Conservation (phyloP, 2,888 invertebrate species). For the Protodeltote pygarga region DNA sequence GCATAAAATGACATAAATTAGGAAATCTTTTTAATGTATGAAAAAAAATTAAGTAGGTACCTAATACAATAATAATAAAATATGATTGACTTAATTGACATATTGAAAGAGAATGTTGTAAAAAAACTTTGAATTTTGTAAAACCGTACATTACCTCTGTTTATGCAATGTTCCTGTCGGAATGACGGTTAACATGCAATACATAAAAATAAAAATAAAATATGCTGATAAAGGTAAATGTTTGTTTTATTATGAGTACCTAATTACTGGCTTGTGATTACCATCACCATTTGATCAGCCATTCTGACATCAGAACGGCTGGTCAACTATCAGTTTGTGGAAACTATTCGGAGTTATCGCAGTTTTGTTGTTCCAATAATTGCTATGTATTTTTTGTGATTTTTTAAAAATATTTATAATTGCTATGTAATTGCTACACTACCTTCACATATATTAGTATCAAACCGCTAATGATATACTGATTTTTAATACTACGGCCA, state of each 20-base stretch:
- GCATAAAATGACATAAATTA: conserved; percentile 11
- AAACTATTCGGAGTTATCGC: too few species aligned
- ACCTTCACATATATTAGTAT: too few species aligned
- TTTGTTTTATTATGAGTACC: conserved; percentile 32
- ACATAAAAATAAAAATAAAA: conserved; percentile 45
- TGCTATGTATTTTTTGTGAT: too few species aligned
- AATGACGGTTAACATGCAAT: conserved; percentile 34
- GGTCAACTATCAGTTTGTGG: neutral
- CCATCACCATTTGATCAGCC: neutral
- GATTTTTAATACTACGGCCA: too few species aligned
- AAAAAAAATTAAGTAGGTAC: conserved; percentile 31
- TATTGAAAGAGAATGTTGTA: conserved; percentile 28
- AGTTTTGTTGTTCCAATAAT: too few species aligned
- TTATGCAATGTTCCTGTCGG: conserved; percentile 37
- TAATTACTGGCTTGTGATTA: too few species aligned
- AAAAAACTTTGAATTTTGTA: conserved; percentile 23
- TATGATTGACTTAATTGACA: conserved; percentile 13
- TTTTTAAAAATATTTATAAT: too few species aligned
- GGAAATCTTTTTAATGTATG: conserved; percentile 24
- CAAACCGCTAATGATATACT: too few species aligned
- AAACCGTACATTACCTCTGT: conserved; percentile 55
- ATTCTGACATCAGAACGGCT: neutral
- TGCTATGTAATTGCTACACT: too few species aligned
- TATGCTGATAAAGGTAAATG: conserved; percentile 35
- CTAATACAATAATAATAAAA: conserved; percentile 19